Evolutionary conservation across 1,140 invertebrate species (phyloP), one percentile per base, ranked within the genome.

Genomic region (Cydia splendana): DNA sequence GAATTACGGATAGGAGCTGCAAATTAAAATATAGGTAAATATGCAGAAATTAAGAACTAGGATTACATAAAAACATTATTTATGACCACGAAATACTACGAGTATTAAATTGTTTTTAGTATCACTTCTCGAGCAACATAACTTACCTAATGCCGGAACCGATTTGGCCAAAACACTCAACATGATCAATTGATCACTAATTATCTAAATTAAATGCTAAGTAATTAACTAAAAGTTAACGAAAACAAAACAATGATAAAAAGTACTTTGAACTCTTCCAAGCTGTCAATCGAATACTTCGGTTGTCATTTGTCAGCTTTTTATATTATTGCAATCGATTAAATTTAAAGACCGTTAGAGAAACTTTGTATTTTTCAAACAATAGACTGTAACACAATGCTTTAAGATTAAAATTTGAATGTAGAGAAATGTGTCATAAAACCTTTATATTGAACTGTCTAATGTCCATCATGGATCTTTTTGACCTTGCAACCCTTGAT

Each of bases 141-240:
- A 81, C 81, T 80, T 82, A 89, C 88, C 81, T 28, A 86, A 74
- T 30, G 77, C 71, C 65, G 85, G 81, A 48, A 84, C 71, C 15
- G 80, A 77, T 81, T 81, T 87, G 13, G 80, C 78, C 38, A 87
- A 74, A 78, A 79, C 75, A 71, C 77, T 84, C 38, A 87, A 80
- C 88, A 89, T 89, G 81, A 83, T 82, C 45, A 65, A 10, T 57
- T 89, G 81, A 83, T 82, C 45, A 65, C 15, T 57, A 18, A 38
- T 76, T 75, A 65, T 28, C 34, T 65, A 74, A 77, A 77, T 69
- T 48, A 10, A 62, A 10, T 62, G 15, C 18, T 24, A 79, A 78
- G 76, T 24, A 78, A 76, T 75, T 30, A 80, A 71, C 75, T 76
- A 73, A 51, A 79, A 79, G 76, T 57, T 48, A 78, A 76, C 24